Evolutionary conservation across 2,888 invertebrate genomes (phyloP), one percentile per base, ranked within the genome.

Genomic region (Tetragnatha montana): DNA sequence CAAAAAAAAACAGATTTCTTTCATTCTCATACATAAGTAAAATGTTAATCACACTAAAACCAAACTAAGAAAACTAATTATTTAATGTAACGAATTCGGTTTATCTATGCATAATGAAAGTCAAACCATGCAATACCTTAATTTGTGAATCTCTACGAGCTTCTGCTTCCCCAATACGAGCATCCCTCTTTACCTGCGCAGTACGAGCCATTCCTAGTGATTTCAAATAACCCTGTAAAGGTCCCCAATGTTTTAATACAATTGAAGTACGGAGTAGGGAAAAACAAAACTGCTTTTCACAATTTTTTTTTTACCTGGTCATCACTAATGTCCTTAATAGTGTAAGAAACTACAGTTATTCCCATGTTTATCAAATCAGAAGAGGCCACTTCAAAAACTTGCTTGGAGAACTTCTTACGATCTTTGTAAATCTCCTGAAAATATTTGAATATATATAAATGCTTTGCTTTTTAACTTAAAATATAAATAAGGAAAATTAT

Each of bases 351-450:
- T 0, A 98, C 98, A 7, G 98, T 98, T 92, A 98, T 98, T 75
- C 98, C 98, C 98, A 98, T 98, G 93, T 98, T 98, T 92, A 98
- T 97, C 91, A 98, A 95, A 94, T 98, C 98, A 79, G 97, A 97
- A 47, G 98, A 98, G 4, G 98, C 98, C 10, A 98, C 98, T 94
- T 98, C 98, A 93, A 98, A 98, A 6, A 98, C 98, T 92, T 93
- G 92, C 94, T 98, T 98, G 93, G 98, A 98, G 94, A 98, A 98
- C 94, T 98, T 98, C 94, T 98, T 98, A 86, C 98, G 95, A 93
- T 98, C 98, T 93, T 98, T 98, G 94, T 98, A 98, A 93, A 98
- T 98, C 94, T 98, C 98, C 95, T 91, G 68, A n/a, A 89, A 60
- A 60, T 60, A 60, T 17, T 60, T 60, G 6, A 10, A 60, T 12